Evolutionary conservation across 2,797 vertebrate species (phyloP), one percentile per base, ranked within the genome.

Genomic region (Holocentrus rufus): DNA sequence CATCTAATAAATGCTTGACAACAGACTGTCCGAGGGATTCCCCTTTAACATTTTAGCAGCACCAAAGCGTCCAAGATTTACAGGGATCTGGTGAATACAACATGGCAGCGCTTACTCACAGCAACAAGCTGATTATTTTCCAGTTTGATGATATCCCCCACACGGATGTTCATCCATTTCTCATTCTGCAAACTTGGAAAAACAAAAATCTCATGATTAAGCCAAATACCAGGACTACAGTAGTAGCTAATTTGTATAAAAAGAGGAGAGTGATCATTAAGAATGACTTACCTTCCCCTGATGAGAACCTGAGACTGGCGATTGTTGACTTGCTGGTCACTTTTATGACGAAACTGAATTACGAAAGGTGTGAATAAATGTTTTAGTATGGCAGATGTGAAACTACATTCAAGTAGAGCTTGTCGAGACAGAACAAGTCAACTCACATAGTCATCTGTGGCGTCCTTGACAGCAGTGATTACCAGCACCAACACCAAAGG

Each of bases 101-200:
- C 5, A 22, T 7, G 4, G 7, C 46, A 22, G 0, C 17, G 42
- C 62, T 60, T 49, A 96, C 95, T 95, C 90, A 96, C 96, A 82
- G 95, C 90, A 75, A 96, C 94, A 92, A 95, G 95, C 68, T 96
- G 95, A 85, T 96, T 95, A 85, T 96, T 96, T 90, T 94, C 92
- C 61, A 95, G 79, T 88, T 94, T 95, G 89, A 95, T 92, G 82
- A 95, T 92, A 76, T 93, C 94, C 68, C 94, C 95, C 10, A 95
- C 94, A 80, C 85, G 92, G 60, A 94, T 83, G 34, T 94, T 95
- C 93, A 95, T 94, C 94, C 94, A 95, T 85, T 95, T 96, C 85
- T 95, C 92, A 85, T 91, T 95, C 92, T 95, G 90, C 56, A 96
- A 81, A 72, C 93, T 95, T 76, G 50, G 7, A 79, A 59, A 74